phyloP scores from a whole-genome alignment of 2,797 vertebrate species.

The Anguilla obscura region DNA sequence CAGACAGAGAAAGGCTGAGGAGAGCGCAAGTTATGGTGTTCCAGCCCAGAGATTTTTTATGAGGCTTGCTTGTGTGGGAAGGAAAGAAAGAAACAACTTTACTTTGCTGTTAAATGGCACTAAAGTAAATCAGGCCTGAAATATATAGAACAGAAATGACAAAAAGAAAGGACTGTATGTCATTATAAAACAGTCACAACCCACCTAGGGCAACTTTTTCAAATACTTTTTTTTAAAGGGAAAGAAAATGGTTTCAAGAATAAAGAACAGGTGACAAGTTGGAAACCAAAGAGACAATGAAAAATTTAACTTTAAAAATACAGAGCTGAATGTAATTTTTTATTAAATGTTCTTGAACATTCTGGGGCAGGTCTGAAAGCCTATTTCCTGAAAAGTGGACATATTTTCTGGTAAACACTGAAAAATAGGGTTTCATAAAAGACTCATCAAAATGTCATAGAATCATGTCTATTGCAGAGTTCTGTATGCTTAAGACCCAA shows the following conservation, averaged over 20 bases:
- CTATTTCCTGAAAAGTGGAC: no score
- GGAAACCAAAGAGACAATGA: not conserved
- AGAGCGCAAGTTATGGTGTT: not conserved
- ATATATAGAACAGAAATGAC: not conserved
- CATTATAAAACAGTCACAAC: not conserved
- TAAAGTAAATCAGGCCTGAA: slow-evolving; percentile 9
- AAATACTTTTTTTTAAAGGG: not conserved
- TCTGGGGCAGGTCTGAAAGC: no score
- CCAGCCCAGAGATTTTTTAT: not conserved
- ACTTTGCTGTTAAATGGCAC: not conserved
- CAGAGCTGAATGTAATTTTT: not conserved
- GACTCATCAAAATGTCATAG: not conserved
- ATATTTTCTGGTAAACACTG: no score
- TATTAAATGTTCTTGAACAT: not conserved
- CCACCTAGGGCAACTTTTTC: not conserved
- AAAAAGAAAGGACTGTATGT: not conserved
- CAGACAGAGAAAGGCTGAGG: not conserved
- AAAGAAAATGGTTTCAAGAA: not conserved
- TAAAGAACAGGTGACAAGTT: not conserved
- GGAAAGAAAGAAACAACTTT: not conserved
- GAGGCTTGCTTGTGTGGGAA: not conserved
- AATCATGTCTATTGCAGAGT: not conserved
- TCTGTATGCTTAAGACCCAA: not conserved
- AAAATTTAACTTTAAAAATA: not conserved
- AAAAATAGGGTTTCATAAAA: no score